phyloP scores from a whole-genome alignment of 2,888 invertebrate genomes.

The Lithosia quadra region DNA sequence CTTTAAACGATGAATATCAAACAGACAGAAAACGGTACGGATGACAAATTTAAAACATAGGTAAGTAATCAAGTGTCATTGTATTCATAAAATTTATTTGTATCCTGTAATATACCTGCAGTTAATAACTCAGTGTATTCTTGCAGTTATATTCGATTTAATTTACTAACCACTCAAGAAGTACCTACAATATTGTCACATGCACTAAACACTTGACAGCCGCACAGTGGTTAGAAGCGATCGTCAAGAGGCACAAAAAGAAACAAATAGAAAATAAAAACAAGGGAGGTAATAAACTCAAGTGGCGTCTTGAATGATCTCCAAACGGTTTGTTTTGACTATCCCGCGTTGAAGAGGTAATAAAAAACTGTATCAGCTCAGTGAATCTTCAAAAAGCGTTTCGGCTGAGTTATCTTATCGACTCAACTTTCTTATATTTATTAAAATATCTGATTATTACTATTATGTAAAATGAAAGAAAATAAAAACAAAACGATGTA shows the following conservation, averaged over 20 bases:
- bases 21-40: too few relatives aligned
- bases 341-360: constrained; percentile 68
- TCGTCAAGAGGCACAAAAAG: constrained; percentile 55
- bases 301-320: constrained; percentile 76
- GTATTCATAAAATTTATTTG: too few relatives aligned
- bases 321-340: constrained; percentile 86
- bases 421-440: not conserved
- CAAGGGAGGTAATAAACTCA: constrained; percentile 70
- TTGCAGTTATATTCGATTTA: not conserved
- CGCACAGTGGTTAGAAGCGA: constrained; percentile 50
- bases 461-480: not conserved
- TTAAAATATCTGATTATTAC: not conserved
- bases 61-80: not conserved
- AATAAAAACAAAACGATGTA: not conserved
- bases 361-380: constrained; percentile 72
- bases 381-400: constrained; percentile 71
- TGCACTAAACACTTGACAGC: constrained; percentile 35
- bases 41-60: not conserved
- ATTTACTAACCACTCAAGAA: not conserved
- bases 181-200: constrained; percentile 31
- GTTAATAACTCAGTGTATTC: too few relatives aligned
- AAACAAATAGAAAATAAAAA: constrained; percentile 77
- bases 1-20: not conserved
- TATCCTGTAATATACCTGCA: too few relatives aligned
- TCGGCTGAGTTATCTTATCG: constrained; percentile 47